Base-by-base conservation (phyloP, 2,113 vertebrate genomes). In the Acrocephalus kingi region DNA sequence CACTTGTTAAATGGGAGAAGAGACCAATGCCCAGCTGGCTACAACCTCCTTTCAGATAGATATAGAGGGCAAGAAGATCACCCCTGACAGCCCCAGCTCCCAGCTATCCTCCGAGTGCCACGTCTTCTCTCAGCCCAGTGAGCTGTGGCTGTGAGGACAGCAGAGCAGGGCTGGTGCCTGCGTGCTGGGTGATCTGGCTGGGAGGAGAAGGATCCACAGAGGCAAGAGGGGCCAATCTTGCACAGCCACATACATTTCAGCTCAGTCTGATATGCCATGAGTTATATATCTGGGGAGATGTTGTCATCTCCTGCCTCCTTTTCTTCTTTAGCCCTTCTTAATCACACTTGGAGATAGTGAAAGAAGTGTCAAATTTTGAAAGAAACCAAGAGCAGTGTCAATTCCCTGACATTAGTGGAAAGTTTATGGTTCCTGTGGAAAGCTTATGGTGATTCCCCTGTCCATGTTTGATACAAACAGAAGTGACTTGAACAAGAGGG, bases 391-490 rank as follows among this genome's bases (percentile, higher is more conserved):
- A 90, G 23, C 20, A 0, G 54, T 71, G 17, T 37, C 31, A 88
- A 49, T 80, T 90, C 13, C 28, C 33, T 61, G n/a, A 37, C n/a
- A 51, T 90, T 25, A 30, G 37, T 8, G 7, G 49, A 63, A 78
- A 22, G 7, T 37, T 68, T 54, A 27, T 0, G 0, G 23, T 56
- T 54, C 35, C n/a, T 59, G 21, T 63, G 11, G 56, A 56, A 72
- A 45, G 4, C 11, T 72, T 73, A 45, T 0, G 0, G 18, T 75
- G 21, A 35, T 64, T 55, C 25, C 10, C 30, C 14, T 0, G 0
- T 37, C 24, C 4, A 0, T 22, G 46, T 84, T 78, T 78, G 69
- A 51, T 18, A 46, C 25, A 63, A 80, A 69, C 11, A 51, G 51
- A 76, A 28, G 6, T 10, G 9, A 33, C 25, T 46, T 59, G 14